Percentiles rank a stretch among this genome's conserved stretches.
phyloP scores from a whole-genome alignment of 2,888 invertebrate species.

The Meandrusa payeni region DNA sequence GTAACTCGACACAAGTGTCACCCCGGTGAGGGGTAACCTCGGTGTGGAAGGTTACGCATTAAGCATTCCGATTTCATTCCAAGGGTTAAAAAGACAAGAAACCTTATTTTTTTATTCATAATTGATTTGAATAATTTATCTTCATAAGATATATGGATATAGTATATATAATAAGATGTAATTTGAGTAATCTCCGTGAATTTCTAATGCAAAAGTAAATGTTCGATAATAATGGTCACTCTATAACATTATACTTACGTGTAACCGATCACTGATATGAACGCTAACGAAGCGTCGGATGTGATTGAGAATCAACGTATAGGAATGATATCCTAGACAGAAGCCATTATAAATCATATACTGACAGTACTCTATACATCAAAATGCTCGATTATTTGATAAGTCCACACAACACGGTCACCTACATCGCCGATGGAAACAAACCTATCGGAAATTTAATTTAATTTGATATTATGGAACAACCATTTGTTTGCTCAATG shows the following conservation, averaged over 20 bases:
- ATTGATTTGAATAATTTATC: too few relatives aligned
- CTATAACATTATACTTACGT: slow-evolving; percentile 36
- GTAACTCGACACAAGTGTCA: too few relatives aligned
- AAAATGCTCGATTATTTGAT: slow-evolving; percentile 77
- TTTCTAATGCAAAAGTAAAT: too few relatives aligned
- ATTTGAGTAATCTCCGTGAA: too few relatives aligned
- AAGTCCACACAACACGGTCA: slow-evolving; percentile 64
- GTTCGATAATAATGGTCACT: slow-evolving; percentile 44
- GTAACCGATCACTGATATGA: slow-evolving; percentile 57
- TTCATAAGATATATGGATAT: too few relatives aligned
- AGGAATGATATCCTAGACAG: slow-evolving; percentile 77
- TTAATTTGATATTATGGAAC: slow-evolving; percentile 1
- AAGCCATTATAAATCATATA: slow-evolving; percentile 76
- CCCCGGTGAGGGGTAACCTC: too few relatives aligned
- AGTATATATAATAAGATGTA: too few relatives aligned
- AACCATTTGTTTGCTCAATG: neutral
- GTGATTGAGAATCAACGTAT: slow-evolving; percentile 78
- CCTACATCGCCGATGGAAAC: slow-evolving; percentile 19
- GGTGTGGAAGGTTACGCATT: too few relatives aligned
- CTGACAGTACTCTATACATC: slow-evolving; percentile 75
- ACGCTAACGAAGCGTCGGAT: slow-evolving; percentile 77
- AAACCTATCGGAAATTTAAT: slow-evolving; percentile 3
- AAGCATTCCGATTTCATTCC: too few relatives aligned
- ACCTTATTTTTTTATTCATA: too few relatives aligned
- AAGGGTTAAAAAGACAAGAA: too few relatives aligned